These are phyloP conservation scores for Oscheius sp. DNA, from an alignment of 2,888 invertebrate genomes.

Conservation along the genomic window DNA sequence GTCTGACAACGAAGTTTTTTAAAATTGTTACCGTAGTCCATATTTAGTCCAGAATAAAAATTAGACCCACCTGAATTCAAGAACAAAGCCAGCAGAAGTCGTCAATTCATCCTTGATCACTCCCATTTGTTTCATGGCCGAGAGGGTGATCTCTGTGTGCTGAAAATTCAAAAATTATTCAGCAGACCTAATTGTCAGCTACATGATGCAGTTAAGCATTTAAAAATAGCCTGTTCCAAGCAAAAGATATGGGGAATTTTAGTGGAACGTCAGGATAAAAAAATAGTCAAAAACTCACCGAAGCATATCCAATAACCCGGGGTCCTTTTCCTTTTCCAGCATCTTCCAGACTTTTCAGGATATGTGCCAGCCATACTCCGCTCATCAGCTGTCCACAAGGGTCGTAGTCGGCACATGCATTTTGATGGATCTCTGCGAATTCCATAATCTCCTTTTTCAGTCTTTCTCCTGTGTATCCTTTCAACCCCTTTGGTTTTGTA, in stretches of 20 bases:
- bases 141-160: conserved; percentile 50
- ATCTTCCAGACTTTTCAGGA: conserved; percentile 44
- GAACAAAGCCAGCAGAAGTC: conserved; percentile 52
- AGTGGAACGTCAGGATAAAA: no score
- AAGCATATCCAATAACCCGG: conserved; percentile 55
- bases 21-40: not conserved
- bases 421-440: conserved; percentile 60
- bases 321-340: conserved; percentile 43
- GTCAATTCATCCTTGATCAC: conserved; percentile 40
- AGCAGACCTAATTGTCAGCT: no score
- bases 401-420: conserved; percentile 57
- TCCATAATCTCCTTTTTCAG: conserved; percentile 38
- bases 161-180: not conserved
- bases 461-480: conserved; percentile 36
- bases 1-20: conserved; percentile 36
- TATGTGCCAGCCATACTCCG: conserved; percentile 58
- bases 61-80: conserved; percentile 41
- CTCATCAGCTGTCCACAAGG: conserved; percentile 63
- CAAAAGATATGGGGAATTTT: no score
- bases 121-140: conserved; percentile 44
- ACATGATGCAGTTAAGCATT: no score
- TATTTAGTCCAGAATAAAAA: not conserved
- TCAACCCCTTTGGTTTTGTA: conserved; percentile 29
- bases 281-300: conserved; percentile 40
- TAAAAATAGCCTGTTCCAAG: no score